These are phyloP conservation scores for Anastrepha ludens DNA, from an alignment of 1,140 invertebrate genomes.

Conservation along the genomic window DNA sequence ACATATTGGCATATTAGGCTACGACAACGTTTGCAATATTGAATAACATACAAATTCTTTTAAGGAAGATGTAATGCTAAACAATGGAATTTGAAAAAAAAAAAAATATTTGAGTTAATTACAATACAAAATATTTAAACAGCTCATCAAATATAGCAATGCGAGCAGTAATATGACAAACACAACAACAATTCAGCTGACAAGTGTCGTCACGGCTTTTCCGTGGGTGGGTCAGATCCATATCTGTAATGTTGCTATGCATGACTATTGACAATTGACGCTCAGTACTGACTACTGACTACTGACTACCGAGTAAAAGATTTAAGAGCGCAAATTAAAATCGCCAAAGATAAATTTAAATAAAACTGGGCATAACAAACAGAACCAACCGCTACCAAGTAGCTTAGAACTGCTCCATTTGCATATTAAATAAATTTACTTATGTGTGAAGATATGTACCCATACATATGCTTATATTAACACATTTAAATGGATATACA, in stretches of 20 bases:
- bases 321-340: background rate
- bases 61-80: background rate
- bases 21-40: too few species aligned
- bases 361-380: background rate
- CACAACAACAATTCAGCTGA: background rate
- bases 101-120: conserved; percentile 3
- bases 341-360: background rate
- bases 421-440: conserved; percentile 28
- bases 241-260: conserved; percentile 63
- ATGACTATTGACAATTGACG: conserved; percentile 28
- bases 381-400: conserved; percentile 1
- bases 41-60: background rate
- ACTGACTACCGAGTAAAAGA: background rate
- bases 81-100: background rate
- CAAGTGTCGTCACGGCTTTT: conserved; percentile 60
- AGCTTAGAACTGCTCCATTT: background rate
- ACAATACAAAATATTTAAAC: conserved; percentile 29
- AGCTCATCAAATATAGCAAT: background rate
- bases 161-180: background rate
- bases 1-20: too few species aligned
- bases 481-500: background rate
- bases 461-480: background rate
- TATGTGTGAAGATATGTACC: background rate
- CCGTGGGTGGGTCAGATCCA: conserved; percentile 63
- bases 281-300: background rate